A percentile compares a stretch with the other conserved stretches of the same genome.
phyloP scores from a whole-genome alignment of 1,140 invertebrate species.

The Drosophila repleta region DNA sequence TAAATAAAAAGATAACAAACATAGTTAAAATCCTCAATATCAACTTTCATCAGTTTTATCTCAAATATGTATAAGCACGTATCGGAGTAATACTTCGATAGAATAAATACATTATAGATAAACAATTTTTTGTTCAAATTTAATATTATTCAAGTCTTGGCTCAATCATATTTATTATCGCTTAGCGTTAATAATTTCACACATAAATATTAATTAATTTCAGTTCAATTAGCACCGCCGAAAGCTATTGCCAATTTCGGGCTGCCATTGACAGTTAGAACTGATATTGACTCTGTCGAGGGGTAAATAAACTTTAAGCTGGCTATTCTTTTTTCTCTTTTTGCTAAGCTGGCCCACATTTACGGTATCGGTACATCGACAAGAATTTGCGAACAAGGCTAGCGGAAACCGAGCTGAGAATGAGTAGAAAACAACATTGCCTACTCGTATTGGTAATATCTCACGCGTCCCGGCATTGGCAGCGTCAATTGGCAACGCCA shows the following conservation, averaged over 20 bases:
- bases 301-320: constrained; percentile 69
- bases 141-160: neutral
- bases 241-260: constrained; percentile 10
- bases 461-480: constrained; percentile 68
- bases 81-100: too few species aligned
- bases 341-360: constrained; percentile 65
- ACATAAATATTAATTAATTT: neutral
- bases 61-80: too few species aligned
- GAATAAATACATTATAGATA: too few species aligned
- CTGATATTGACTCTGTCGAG: constrained; percentile 19
- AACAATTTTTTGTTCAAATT: neutral
- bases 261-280: constrained; percentile 2
- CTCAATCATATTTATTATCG: neutral
- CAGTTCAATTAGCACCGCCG: constrained; percentile 4
- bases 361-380: constrained; percentile 53
- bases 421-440: constrained; percentile 28
- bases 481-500: constrained; percentile 56
- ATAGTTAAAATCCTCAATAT: too few species aligned
- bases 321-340: neutral
- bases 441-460: constrained; percentile 74
- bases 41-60: neutral
- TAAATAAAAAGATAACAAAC: too few species aligned
- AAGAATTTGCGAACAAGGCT: constrained; percentile 57
- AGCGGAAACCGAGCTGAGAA: constrained; percentile 54
- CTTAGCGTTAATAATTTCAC: neutral